Conservation (phyloP, 2,113 vertebrate species). For the Natator depressus region DNA sequence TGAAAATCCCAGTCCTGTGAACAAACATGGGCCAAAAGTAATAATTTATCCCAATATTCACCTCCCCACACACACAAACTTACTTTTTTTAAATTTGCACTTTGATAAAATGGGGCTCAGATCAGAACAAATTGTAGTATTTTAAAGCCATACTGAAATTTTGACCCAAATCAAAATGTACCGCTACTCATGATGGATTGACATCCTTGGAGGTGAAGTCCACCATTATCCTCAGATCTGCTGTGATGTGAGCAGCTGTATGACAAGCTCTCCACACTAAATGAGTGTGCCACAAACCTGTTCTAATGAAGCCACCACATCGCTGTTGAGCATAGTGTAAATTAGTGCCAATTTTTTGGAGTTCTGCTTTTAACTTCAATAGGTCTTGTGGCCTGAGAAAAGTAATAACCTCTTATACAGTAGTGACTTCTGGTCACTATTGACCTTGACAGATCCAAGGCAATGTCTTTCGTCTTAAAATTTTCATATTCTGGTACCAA, state of each 20-base stretch:
- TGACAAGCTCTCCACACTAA: background rate
- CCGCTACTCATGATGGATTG: background rate
- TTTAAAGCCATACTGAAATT: background rate
- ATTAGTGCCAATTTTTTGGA: background rate
- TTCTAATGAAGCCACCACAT: background rate
- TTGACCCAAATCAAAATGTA: background rate
- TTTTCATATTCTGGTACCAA: background rate
- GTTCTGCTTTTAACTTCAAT: background rate
- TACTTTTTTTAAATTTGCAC: background rate
- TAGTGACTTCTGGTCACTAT: background rate
- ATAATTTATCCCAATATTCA: background rate
- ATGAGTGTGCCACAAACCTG: background rate
- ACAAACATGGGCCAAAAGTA: background rate
- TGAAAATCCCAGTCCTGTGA: background rate
- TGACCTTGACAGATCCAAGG: background rate
- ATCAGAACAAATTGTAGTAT: background rate
- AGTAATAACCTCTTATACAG: accelerated
- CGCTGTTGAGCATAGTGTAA: background rate
- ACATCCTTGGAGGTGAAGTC: background rate
- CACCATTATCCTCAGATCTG: background rate
- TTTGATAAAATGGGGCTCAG: background rate
- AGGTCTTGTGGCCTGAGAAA: background rate
- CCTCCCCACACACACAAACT: accelerated
- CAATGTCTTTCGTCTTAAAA: background rate
- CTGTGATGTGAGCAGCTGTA: background rate